A percentile compares a stretch with the other conserved stretches of the same genome.
phyloP scores from a whole-genome alignment of 1,140 invertebrate species.

The Fragariocoptes setiger region DNA sequence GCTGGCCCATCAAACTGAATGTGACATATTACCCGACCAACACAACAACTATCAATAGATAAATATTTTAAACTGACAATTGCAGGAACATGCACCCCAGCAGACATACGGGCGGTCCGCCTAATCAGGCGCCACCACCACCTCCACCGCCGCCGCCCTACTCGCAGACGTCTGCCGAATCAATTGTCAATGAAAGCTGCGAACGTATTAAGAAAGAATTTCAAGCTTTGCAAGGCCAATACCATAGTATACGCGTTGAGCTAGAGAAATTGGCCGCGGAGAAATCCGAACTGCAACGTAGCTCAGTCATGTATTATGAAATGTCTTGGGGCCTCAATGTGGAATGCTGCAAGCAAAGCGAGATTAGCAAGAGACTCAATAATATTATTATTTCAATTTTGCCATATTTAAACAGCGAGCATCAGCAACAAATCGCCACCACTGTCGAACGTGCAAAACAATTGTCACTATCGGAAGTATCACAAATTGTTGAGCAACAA shows the following conservation, averaged over 20 bases:
- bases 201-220: constrained; percentile 97
- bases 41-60: not conserved
- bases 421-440: constrained; percentile 88
- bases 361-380: constrained; percentile 86
- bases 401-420: constrained; percentile 53
- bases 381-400: constrained; percentile 83
- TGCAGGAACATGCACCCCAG: not conserved
- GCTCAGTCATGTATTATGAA: constrained; percentile 98
- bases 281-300: constrained; percentile 87
- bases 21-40: not conserved
- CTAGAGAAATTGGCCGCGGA: constrained; percentile 69
- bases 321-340: constrained; percentile 97
- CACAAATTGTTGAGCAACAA: not conserved
- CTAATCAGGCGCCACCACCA: not conserved
- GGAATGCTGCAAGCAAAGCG: constrained; percentile 99
- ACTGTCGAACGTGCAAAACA: constrained; percentile 94
- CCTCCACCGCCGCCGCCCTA: constrained; percentile 26
- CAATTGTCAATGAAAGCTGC: constrained; percentile 76
- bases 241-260: constrained; percentile 69
- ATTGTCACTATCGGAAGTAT: constrained; percentile 87
- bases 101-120: not conserved
- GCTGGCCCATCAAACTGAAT: not conserved
- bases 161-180: constrained; percentile 54
- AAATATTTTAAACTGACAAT: not conserved
- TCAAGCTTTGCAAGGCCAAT: constrained; percentile 87